These are phyloP conservation scores for Syngnathus rostellatus DNA, from an alignment of 2,797 vertebrate genomes.

Conservation along the genomic window DNA sequence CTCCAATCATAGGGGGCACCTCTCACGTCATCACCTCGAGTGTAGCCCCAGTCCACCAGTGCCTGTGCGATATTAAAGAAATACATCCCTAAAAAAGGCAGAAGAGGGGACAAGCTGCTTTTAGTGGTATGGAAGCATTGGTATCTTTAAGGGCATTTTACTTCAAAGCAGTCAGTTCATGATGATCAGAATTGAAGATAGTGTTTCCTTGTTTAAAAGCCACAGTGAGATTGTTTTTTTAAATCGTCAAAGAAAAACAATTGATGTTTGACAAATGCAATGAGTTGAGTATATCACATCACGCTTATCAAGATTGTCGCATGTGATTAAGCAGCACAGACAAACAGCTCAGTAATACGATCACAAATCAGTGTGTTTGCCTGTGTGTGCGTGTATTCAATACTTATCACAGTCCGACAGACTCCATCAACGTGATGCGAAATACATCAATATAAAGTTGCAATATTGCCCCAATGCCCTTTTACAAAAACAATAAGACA, in stretches of 20 bases:
- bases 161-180: not conserved
- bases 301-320: too few species aligned
- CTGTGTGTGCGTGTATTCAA: too few species aligned
- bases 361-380: too few species aligned
- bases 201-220: not conserved
- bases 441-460: too few species aligned
- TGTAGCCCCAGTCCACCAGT: constrained; percentile 86
- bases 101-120: not conserved
- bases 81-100: constrained; percentile 79
- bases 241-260: not conserved
- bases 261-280: not conserved
- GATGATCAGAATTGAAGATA: not conserved
- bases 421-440: too few species aligned
- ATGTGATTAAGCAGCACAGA: too few species aligned
- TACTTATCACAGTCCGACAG: too few species aligned
- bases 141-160: not conserved
- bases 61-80: constrained; percentile 87
- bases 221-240: not conserved
- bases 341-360: too few species aligned
- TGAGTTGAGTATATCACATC: too few species aligned
- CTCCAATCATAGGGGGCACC: constrained; percentile 98
- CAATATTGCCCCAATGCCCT: too few species aligned
- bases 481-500: too few species aligned
- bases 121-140: not conserved
- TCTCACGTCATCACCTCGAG: constrained; percentile 79